Percentiles rank a stretch among this genome's conserved stretches.
phyloP scores from a whole-genome alignment of 2,888 invertebrate genomes.

The Aporophyla nigra region DNA sequence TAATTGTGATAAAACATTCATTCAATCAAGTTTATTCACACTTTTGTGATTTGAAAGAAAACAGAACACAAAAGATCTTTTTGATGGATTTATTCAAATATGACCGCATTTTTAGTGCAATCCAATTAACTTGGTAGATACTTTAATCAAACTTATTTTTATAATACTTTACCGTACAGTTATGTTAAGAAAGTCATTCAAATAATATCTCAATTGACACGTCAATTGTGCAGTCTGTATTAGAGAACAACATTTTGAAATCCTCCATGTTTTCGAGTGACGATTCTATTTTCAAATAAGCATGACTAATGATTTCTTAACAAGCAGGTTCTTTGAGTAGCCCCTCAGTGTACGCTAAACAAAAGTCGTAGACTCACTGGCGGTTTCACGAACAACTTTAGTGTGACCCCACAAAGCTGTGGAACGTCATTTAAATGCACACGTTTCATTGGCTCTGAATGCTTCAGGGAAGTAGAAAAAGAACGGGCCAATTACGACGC shows the following conservation, averaged over 20 bases:
- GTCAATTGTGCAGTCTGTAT: conserved; percentile 24
- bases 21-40: conserved; percentile 39
- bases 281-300: conserved; percentile 79
- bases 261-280: conserved; percentile 53
- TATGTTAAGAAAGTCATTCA: conserved; percentile 19
- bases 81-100: conserved; percentile 29
- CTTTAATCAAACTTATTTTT: conserved; percentile 15
- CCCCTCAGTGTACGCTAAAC: conserved; percentile 82
- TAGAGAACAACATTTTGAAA: conserved; percentile 47
- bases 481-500: conserved; percentile 91
- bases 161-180: conserved; percentile 16
- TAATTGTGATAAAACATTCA: conserved; percentile 26
- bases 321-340: conserved; percentile 85
- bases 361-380: conserved; percentile 84
- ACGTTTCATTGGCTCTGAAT: conserved; percentile 91
- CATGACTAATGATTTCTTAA: conserved; percentile 88
- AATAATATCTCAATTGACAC: conserved; percentile 38
- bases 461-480: conserved; percentile 90
- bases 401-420: conserved; percentile 90
- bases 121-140: conserved; percentile 19
- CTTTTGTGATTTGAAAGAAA: conserved; percentile 27
- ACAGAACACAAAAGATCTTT: conserved; percentile 32
- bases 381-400: conserved; percentile 88
- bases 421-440: conserved; percentile 91
- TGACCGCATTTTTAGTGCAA: conserved; percentile 17